Percentiles rank a stretch among this genome's conserved stretches.
Evolutionary conservation across 1,140 invertebrate genomes (phyloP).

Genomic region (Meteorus sp.): DNA sequence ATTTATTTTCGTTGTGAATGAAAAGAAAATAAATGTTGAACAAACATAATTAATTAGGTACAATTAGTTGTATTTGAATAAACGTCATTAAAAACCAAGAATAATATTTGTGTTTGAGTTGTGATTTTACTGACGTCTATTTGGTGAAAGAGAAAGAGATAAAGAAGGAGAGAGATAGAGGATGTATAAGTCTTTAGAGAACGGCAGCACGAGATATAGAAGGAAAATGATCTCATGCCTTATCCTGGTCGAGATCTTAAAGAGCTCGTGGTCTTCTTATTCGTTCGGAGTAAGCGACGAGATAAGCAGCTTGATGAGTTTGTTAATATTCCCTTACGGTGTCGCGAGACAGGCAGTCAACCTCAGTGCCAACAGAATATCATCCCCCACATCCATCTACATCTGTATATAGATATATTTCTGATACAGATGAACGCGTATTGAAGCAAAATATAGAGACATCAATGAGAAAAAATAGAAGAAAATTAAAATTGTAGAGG

Average conservation of each 20-base stretch:
- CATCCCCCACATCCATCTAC: too few species aligned
- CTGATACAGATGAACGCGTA: too few species aligned
- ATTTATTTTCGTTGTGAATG: too few species aligned
- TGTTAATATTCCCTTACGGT: slow-evolving; percentile 33
- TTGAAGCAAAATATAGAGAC: background rate
- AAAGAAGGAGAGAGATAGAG: background rate
- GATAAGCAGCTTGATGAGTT: slow-evolving; percentile 33
- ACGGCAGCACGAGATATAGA: background rate
- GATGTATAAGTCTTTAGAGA: background rate
- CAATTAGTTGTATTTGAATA: too few species aligned
- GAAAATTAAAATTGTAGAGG: too few species aligned
- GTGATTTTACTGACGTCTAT: too few species aligned
- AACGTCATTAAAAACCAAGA: too few species aligned
- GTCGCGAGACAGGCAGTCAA: background rate
- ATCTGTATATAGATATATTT: too few species aligned
- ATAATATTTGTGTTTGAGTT: too few species aligned
- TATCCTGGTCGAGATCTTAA: slow-evolving; percentile 33
- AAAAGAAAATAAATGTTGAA: too few species aligned
- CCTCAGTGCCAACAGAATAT: slow-evolving; percentile 11
- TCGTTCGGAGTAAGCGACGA: slow-evolving; percentile 17
- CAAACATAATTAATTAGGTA: too few species aligned
- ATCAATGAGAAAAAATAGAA: too few species aligned
- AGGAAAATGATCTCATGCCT: slow-evolving; percentile 13
- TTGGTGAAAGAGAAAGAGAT: background rate
- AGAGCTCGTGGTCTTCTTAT: slow-evolving; percentile 27